Base-by-base conservation (phyloP, 2,888 invertebrate species). In the Seira musarum region DNA sequence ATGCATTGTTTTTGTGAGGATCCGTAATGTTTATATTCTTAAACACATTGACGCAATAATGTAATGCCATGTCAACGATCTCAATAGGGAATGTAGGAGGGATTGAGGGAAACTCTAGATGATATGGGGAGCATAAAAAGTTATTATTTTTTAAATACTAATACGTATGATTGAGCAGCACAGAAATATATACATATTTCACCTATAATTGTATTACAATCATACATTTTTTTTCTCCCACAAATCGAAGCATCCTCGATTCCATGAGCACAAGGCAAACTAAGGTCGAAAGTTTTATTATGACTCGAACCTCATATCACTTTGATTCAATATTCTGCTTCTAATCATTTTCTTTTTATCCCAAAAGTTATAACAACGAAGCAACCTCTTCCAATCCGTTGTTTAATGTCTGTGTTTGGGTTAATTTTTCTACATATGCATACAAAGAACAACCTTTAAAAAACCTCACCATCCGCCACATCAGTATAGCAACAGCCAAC, bases 341-440 rank as follows among this genome's bases (percentile, higher is more conserved):
- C 30, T 30, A 5, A 8, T 30, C 30, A 5, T 30, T 30, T 30
- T 30, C 30, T 30, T n/a, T n/a, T n/a, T 8, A 30, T 30, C 30
- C 30, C 30, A 30, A 30, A 30, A 30, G 30, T 5, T 53, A 40
- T n/a, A 25, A 13, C 49, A 61, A 74, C 64, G 6, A 74, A 67
- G 25, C 53, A 24, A 19, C 66, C 22, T 35, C 72, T 17, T 21
- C 74, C 67, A 74, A 74, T 53, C 49, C 66, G 60, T 25, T 60
- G 60, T 70, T 30, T 30, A 70, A 70, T 70, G 70, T 70, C 70
- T 70, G 70, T 70, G 70, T 70, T 70, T 57, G 35, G 70, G 53
- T 53, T 66, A 66, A 66, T 66, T 25, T 19, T 13, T 65, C 8
- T 30, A 30, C 30, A 30, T 8, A 30, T 30, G 8, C 2, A 8